Conservation (phyloP, 2,888 invertebrate species). For the Pterobdella sp. region DNA sequence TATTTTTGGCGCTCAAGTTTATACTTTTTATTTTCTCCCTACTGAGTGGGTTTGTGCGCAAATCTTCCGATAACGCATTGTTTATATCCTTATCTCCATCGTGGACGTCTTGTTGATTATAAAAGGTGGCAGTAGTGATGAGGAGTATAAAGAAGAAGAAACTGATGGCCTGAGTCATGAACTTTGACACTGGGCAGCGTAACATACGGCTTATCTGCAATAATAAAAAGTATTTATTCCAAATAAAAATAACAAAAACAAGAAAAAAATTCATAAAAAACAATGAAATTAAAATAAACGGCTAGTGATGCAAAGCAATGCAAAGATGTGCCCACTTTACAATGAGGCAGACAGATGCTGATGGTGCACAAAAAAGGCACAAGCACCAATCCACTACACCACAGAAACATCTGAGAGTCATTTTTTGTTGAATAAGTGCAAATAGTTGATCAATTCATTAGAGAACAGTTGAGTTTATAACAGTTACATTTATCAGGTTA, state of each 20-base stretch:
- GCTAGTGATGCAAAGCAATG: too few relatives aligned
- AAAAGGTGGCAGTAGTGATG: constrained; percentile 62
- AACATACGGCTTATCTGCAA: constrained; percentile 48
- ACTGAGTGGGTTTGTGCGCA: background rate
- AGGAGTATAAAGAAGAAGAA: constrained; percentile 62
- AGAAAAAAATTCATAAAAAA: too few relatives aligned
- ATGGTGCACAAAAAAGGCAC: background rate
- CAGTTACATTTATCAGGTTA: too few relatives aligned
- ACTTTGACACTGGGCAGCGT: constrained; percentile 63
- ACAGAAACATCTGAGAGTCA: background rate
- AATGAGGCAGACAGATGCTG: background rate
- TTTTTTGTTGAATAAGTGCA: too few relatives aligned
- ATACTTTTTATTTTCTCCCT: background rate
- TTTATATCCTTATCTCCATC: background rate
- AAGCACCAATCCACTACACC: background rate
- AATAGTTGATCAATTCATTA: too few relatives aligned
- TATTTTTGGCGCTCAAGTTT: background rate
- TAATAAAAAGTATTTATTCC: background rate
- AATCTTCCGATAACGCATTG: background rate
- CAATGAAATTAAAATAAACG: too few relatives aligned
- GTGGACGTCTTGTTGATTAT: constrained; percentile 30
- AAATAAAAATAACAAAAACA: background rate
- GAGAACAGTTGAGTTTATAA: too few relatives aligned
- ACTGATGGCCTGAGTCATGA: constrained; percentile 58
- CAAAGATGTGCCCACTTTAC: background rate